Base-by-base conservation (phyloP, 2,888 invertebrate genomes). In the Pristionchus exspectatus region DNA sequence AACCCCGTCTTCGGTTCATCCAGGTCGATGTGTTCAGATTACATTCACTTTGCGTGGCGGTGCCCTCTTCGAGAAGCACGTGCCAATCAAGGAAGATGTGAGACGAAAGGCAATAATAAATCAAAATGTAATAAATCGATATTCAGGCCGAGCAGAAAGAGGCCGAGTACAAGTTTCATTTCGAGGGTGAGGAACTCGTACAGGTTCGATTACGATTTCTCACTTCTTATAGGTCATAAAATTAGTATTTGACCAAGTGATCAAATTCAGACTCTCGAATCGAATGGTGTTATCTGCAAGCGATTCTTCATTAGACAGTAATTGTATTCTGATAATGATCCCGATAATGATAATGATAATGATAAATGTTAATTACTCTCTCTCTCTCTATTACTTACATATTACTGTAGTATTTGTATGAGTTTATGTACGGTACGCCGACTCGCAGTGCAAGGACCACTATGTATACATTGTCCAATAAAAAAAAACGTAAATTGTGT, bases 121-220 rank as follows among this genome's bases (percentile, higher is more conserved):
- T 3, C 1, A 2, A 27, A 1, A 69, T n/a, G 3, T 59, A 24
- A 69, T 27, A 27, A 27, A 0, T 27, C 12, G 3, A 50, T 7
- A 50, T 69, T 89, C 92, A 93, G 54, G 91, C 93, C 89, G 93
- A 94, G 92, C 93, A 93, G 83, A 94, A 94, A 91, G 91, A 93
- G 90, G 94, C 93, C 92, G 92, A 93, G 90, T 94, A 94, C 91
- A 89, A 89, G 30, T 93, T 93, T 90, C 92, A 93, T n/a, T 90
- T 89, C 27, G 69, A 69, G n/a, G 69, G 69, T n/a, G 27, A 69
- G n/a, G n/a, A 24, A n/a, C 69, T 69, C 30, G 69, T 69, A 0
- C 69, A 69, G 69, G 69, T 69, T 69, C 18, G 59, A 2, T 59
- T 18, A 5, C 14, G 16, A 59, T 63, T 24, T 3, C 4, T 59